phyloP scores from a whole-genome alignment of 2,888 invertebrate species.

The Macrophya alboannulata region DNA sequence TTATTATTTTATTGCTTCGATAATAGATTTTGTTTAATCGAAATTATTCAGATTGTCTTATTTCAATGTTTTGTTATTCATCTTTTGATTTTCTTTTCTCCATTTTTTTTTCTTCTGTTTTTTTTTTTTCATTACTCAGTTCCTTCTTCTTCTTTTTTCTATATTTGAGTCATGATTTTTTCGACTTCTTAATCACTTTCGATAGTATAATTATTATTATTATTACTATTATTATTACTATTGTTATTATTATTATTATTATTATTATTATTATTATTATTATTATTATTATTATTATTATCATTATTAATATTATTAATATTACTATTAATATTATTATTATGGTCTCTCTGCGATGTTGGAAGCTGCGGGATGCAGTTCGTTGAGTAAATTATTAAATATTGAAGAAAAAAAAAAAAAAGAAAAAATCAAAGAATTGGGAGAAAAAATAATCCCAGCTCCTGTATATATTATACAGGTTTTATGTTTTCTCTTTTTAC shows the following conservation, averaged over 20 bases:
- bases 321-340: not conserved
- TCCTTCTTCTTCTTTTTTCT: not conserved
- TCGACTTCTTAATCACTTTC: not conserved
- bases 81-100: not conserved
- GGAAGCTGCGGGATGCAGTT: not conserved
- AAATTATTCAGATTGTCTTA: not conserved
- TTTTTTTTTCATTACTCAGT: no score
- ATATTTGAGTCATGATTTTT: not conserved
- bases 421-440: not conserved
- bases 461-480: not conserved
- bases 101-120: not conserved
- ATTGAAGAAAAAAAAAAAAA: not conserved
- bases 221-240: constrained; percentile 7
- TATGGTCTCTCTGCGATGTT: not conserved
- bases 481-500: no score
- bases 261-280: constrained; percentile 7
- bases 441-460: not conserved
- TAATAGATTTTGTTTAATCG: not conserved
- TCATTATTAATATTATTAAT: not conserved
- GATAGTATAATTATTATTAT: not conserved
- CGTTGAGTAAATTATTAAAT: not conserved
- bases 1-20: not conserved
- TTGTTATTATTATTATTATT: not conserved
- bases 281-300: constrained; percentile 4
- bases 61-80: not conserved